Evolutionary conservation across 2,113 vertebrate genomes (phyloP), one percentile per base, ranked within the genome.

Genomic region (Grantiella picta): DNA sequence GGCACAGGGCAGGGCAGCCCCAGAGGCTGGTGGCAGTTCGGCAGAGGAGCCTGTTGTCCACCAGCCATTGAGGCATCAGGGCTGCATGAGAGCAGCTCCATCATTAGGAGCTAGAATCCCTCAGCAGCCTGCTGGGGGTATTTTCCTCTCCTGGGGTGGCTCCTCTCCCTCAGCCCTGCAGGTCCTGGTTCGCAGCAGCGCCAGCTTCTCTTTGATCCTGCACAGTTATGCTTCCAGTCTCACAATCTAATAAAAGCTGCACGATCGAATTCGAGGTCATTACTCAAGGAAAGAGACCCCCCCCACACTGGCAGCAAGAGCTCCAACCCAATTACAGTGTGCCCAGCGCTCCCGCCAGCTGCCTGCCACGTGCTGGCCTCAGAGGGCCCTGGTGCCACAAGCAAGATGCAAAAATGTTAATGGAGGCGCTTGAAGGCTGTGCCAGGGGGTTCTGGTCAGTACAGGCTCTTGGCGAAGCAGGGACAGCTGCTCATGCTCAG

Each of bases 191-290:
- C 3, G 0, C 3, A 0, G 69, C 33, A 1, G 6, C 5, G 65
- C 82, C 17, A 4, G 61, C 65, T 73, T 25, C 15, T 16, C 90
- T 95, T 91, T 96, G 94, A 96, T 96, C 96, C 85, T 25, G 10
- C 36, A 31, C 28, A 22, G 80, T 42, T 44, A 9, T 65, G 9
- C 89, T 82, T 66, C 54, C 95, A 79, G 66, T 5, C 94, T 72
- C 69, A 60, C 83, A 76, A 79, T 57, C 95, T 78, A 33, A 89
- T 95, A 56, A 95, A 96, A 92, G 69, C 94, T 0, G 0, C 8
- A 0, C n/a, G 93, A 97, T 96, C 69, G 18, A 89, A 96, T 97
- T 97, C 97, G 97, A 95, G 97, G 96, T 96, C 97, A 95, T 95
- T 96, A 92, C 96, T 94, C 92, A 82, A 68, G 96, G 90, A 95